These are phyloP conservation scores for Anabas testudineus DNA, from an alignment of 2,797 vertebrate genomes.

Conservation along the genomic window DNA sequence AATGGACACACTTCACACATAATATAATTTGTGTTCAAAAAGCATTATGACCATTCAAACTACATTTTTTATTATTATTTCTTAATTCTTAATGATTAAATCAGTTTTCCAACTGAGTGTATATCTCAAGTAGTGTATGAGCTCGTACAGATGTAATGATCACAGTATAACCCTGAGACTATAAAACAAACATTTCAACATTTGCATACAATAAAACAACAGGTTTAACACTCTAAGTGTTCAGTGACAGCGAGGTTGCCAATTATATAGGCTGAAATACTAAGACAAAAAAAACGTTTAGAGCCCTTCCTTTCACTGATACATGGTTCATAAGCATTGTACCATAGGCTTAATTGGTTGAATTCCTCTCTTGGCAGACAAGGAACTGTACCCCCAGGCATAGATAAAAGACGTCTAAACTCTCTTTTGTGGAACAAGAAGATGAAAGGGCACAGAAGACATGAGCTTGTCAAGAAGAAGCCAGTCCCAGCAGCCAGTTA, in stretches of 20 bases:
- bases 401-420: conserved; percentile 83
- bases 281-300: conserved; percentile 68
- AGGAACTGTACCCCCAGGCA: conserved; percentile 78
- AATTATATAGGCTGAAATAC: conserved; percentile 66
- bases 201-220: conserved; percentile 51
- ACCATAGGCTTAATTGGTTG: conserved; percentile 77
- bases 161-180: conserved; percentile 29
- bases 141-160: background rate
- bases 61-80: too few species aligned
- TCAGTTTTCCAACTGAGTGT: background rate
- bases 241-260: conserved; percentile 36
- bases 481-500: conserved; percentile 73
- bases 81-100: too few species aligned
- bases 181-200: conserved; percentile 31
- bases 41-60: too few species aligned
- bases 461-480: conserved; percentile 77
- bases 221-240: conserved; percentile 32
- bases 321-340: conserved; percentile 67
- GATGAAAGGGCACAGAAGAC: conserved; percentile 83
- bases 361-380: conserved; percentile 70
- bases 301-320: conserved; percentile 64
- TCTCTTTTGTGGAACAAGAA: conserved; percentile 80
- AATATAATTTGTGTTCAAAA: background rate
- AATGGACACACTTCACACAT: too few species aligned
- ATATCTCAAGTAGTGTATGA: background rate